Conservation (phyloP, 2,888 invertebrate genomes). For the Ashinkailepas kermadecensis region DNA sequence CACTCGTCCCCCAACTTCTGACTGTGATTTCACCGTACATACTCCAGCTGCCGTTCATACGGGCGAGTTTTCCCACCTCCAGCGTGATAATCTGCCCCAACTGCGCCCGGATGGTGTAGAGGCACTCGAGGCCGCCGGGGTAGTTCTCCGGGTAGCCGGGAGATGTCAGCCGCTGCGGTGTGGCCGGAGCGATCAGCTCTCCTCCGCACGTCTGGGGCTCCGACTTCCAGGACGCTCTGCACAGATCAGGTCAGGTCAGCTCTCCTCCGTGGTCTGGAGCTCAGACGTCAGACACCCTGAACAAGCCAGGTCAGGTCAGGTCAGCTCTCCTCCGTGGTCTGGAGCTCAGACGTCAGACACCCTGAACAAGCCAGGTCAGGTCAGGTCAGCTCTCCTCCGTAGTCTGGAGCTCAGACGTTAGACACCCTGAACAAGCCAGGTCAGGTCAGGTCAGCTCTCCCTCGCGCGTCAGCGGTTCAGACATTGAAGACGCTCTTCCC, state of each 20-base stretch:
- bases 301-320: not conserved
- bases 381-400: no score
- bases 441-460: not conserved
- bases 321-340: not conserved
- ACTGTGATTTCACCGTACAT: no score
- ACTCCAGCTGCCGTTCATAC: conserved; percentile 43
- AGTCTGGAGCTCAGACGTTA: no score
- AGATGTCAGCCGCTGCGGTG: conserved; percentile 79
- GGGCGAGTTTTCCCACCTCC: conserved; percentile 78
- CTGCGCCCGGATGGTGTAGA: conserved; percentile 84
- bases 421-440: no score
- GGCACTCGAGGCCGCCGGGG: conserved; percentile 91
- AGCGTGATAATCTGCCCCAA: conserved; percentile 82
- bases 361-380: not conserved
- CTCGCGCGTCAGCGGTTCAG: no score
- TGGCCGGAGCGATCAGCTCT: conserved; percentile 72
- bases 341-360: no score
- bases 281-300: no score
- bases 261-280: no score
- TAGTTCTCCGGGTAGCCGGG: conserved; percentile 89
- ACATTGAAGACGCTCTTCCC: no score
- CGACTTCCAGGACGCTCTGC: conserved; percentile 81
- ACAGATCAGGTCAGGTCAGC: not conserved
- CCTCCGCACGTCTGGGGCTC: conserved; percentile 91
- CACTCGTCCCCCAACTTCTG: no score